phyloP scores from a whole-genome alignment of 1,140 invertebrate genomes.

The Leptinotarsa defecta region DNA sequence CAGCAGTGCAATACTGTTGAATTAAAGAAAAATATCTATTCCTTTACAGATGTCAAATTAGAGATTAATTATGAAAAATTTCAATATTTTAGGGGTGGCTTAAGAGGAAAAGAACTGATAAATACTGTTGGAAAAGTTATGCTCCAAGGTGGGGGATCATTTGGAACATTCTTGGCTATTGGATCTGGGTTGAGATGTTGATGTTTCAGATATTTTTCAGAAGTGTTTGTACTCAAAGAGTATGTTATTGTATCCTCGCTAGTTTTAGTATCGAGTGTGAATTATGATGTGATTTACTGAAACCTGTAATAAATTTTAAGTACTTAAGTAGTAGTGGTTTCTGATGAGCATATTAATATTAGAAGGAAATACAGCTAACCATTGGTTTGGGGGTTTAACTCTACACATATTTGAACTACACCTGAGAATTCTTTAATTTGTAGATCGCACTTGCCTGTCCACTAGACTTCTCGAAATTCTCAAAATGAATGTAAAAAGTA shows the following conservation, averaged over 20 bases:
- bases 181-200: conserved; percentile 80
- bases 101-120: conserved; percentile 88
- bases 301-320: conserved; percentile 24
- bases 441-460: no score
- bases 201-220: background rate
- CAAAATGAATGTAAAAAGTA: no score
- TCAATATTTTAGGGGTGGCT: conserved; percentile 72
- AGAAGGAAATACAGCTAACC: no score
- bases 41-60: no score
- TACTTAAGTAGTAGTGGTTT: background rate
- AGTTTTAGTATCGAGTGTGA: conserved; percentile 7
- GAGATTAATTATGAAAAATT: background rate
- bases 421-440: no score
- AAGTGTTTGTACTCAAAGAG: background rate
- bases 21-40: no score
- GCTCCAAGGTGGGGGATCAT: conserved; percentile 95
- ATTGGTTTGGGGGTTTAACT: no score
- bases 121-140: conserved; percentile 94
- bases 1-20: no score
- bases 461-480: no score
- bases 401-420: no score
- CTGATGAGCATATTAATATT: no score
- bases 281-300: conserved; percentile 14
- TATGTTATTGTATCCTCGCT: conserved; percentile 1
- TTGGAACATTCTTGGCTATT: conserved; percentile 96